Evolutionary conservation across 2,113 vertebrate species (phyloP).

Genomic region (Falco punctatus): DNA sequence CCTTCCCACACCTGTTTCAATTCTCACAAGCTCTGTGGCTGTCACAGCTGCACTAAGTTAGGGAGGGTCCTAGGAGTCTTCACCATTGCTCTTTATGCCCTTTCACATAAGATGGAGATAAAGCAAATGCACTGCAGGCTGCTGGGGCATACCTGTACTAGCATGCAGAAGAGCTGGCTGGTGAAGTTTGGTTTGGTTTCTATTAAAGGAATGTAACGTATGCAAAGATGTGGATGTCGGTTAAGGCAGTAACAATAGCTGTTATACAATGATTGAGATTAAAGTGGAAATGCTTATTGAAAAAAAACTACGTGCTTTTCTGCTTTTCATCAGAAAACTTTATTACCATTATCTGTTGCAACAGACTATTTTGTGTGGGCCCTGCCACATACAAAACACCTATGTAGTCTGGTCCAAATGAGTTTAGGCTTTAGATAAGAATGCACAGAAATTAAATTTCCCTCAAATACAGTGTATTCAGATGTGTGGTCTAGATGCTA

Average conservation of each 20-base stretch:
- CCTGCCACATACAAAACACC: neutral
- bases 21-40: neutral
- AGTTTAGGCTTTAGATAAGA: neutral
- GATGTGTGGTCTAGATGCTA: neutral
- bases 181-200: neutral
- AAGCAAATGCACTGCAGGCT: neutral
- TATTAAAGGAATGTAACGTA: neutral
- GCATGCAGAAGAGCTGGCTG: neutral
- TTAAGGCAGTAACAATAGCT: neutral
- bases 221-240: neutral
- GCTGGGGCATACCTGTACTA: neutral
- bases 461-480: neutral
- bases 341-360: neutral
- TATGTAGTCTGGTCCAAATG: neutral
- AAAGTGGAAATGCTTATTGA: neutral
- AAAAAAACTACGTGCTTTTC: neutral
- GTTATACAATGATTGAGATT: neutral
- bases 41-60: neutral
- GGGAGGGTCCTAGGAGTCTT: neutral
- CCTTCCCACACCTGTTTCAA: neutral
- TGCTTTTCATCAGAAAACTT: neutral
- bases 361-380: neutral
- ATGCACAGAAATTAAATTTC: neutral
- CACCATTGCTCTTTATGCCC: neutral
- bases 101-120: neutral